Base-by-base conservation (phyloP, 1,140 invertebrate species). In the Sarcophaga bullata region DNA sequence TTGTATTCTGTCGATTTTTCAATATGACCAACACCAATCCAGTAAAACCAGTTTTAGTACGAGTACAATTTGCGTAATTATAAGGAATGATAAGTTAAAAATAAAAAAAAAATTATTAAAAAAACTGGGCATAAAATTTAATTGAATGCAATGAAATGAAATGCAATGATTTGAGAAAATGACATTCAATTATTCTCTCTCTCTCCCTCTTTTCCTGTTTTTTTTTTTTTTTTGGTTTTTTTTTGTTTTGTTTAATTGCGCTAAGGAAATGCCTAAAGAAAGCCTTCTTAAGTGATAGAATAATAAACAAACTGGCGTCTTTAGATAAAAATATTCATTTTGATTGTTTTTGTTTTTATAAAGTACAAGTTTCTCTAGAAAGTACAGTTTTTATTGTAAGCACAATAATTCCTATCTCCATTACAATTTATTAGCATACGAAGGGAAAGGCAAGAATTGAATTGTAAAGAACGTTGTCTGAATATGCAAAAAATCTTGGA, bases 401-500 rank as follows among this genome's bases (percentile, higher is more conserved):
- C n/a, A 37, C 25, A 78, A 50, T 78, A 78, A 78, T 52, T 78
- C 50, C 50, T 52, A 78, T 52, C 50, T 48, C 19, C 75, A 19
- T 68, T n/a, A 19, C 62, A n/a, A n/a, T 17, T 78, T 78, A 19
- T 52, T 50, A 25, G 6, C 62, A 72, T 72, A 17, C 58, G 15
- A n/a, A 68, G 62, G 19, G n/a, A 19, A 68, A 7, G n/a, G n/a
- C n/a, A n/a, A n/a, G n/a, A 7, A 68, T 3, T 52, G 25, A 37
- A 37, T 37, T 1, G 25, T 4, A 37, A 2, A 37, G 25, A 37
- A 1, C 1, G 4, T 37, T 37, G 25, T 37, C 25, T 37, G 25
- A 37, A 37, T 37, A 37, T 37, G 25, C 4, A 37, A 37, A 37
- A 37, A 37, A 37, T 37, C 25, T 37, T 37, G 25, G 25, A 37